phyloP scores from a whole-genome alignment of 2,797 vertebrate species.

The Eleutherodactylus coqui region DNA sequence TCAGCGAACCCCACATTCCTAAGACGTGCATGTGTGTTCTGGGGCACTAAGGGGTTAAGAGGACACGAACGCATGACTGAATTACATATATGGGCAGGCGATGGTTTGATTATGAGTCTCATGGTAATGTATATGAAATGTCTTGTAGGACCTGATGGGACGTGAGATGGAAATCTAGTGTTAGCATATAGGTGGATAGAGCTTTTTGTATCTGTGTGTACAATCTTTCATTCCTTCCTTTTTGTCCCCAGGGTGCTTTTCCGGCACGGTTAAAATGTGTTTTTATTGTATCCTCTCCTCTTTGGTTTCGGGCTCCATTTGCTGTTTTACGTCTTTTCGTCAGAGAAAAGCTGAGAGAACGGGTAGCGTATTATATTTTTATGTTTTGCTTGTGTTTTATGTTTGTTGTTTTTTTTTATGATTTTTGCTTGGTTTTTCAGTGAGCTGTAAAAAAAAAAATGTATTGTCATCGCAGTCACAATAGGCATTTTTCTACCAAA shows the following conservation, averaged over 20 bases:
- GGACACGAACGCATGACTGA: too few species aligned
- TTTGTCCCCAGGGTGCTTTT: slow-evolving; percentile 80
- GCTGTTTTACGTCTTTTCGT: slow-evolving; percentile 85
- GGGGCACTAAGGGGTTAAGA: too few species aligned
- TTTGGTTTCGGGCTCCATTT: slow-evolving; percentile 87
- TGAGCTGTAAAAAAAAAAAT: neutral
- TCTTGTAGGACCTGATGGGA: neutral
- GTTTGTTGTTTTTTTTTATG: neutral
- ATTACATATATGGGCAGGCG: neutral
- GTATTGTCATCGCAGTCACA: neutral
- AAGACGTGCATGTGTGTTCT: too few species aligned
- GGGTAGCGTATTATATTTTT: slow-evolving; percentile 72
- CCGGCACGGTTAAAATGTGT: slow-evolving; percentile 87
- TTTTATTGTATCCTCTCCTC: slow-evolving; percentile 86
- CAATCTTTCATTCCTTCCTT: slow-evolving; percentile 13
- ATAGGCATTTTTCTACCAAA: neutral
- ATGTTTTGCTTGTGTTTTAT: neutral
- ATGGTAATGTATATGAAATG: neutral
- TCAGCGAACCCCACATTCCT: too few species aligned
- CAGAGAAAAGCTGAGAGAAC: slow-evolving; percentile 84
- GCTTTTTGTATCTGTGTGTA: neutral
- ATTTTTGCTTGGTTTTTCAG: neutral
- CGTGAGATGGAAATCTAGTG: neutral
- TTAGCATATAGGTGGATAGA: neutral
- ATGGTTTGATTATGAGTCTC: neutral